A percentile compares a stretch with the other conserved stretches of the same genome.
phyloP scores from a whole-genome alignment of 2,797 vertebrate species.

The Chloroceryle inda region DNA sequence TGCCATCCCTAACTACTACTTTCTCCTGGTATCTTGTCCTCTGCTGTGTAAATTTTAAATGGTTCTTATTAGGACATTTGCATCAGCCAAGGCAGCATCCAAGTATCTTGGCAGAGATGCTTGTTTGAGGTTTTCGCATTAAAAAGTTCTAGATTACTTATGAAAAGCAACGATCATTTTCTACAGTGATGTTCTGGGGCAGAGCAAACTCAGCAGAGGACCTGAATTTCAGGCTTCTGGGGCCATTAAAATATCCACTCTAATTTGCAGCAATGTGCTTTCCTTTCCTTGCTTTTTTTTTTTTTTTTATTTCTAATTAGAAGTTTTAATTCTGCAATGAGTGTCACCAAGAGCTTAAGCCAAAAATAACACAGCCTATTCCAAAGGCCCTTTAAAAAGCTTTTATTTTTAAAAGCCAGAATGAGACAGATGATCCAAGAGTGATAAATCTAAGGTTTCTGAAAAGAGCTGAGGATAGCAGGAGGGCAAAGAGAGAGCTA shows the following conservation, averaged over 20 bases:
- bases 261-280: constrained; percentile 8
- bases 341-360: constrained; percentile 27
- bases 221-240: not conserved
- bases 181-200: not conserved
- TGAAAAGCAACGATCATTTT: not conserved
- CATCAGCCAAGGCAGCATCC: not conserved
- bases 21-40: not conserved
- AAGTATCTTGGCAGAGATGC: not conserved
- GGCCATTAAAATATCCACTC: constrained; percentile 43
- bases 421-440: constrained; percentile 41
- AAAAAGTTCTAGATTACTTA: not conserved
- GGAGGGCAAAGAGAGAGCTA: constrained; percentile 50
- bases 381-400: constrained; percentile 63
- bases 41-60: not conserved
- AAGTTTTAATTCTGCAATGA: constrained; percentile 60
- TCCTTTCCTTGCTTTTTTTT: not conserved
- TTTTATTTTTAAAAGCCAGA: constrained; percentile 72
- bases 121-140: not conserved
- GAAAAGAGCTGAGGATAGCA: constrained; percentile 58
- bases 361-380: constrained; percentile 71
- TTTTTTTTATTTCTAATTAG: constrained; percentile 56
- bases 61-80: not conserved
- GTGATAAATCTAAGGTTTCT: constrained; percentile 65
- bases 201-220: not conserved
- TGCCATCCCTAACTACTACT: not conserved